Evolutionary conservation across 2,113 vertebrate species (phyloP), one percentile per base, ranked within the genome.

Genomic region (Prunella himalayana): DNA sequence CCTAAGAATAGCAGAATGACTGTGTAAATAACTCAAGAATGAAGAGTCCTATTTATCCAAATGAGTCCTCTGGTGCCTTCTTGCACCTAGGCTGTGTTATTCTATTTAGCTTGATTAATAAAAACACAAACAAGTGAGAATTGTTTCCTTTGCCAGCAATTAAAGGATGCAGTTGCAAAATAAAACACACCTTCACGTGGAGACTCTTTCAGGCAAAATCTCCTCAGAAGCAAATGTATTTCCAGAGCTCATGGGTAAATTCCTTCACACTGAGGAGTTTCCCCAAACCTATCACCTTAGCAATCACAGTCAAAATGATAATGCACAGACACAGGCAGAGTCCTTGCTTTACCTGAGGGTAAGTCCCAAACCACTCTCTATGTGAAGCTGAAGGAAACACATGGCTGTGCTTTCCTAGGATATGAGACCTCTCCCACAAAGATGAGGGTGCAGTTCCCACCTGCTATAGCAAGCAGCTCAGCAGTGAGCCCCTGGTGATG

Each of bases 391-490:
- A 61, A 47, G 27, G 57, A 78, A 66, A 5, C 7, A 6, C 19
- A 14, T 0, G 5, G 11, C 13, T 59, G 5, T 25, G n/a, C 44
- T 70, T 18, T 57, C 25, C 25, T 33, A 25, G 71, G 63, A 35
- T 30, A 35, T 1, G 15, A 90, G 31, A 64, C 20, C 21, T 64
- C 30, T 79, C 31, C 47, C 30, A 33, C 30, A 60, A 41, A 50
- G 20, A 35, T 4, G 41, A 66, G 1, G 3, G 39, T 10, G 18
- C 13, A 45, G n/a, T 44, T 82, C 33, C 68, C 27, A 30, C 20
- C 51, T 70, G 54, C 39, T 66, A 21, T 22, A 37, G 18, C 0
- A 0, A 69, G 49, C 0, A 0, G 24, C 45, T 79, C 54, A n/a
- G 54, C 45, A 44, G 2, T 0, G 0, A 78, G 56, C n/a, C n/a